phyloP scores from a whole-genome alignment of 2,113 vertebrate species.

The Colistium nudipinnis region DNA sequence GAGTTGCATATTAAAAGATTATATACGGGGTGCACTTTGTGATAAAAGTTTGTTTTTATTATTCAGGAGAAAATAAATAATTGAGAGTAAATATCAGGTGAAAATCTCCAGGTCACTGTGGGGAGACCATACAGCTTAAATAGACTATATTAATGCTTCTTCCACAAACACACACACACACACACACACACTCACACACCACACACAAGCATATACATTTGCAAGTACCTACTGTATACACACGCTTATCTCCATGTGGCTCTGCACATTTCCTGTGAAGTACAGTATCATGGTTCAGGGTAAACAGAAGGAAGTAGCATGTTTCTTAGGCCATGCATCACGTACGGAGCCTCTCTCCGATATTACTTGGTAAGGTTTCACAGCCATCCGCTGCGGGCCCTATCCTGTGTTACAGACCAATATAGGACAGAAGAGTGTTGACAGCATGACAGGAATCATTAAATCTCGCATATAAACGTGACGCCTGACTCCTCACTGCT shows the following conservation, averaged over 20 bases:
- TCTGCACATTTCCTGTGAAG: slow-evolving; percentile 15
- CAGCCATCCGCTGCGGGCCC: neutral
- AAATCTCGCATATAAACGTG: slow-evolving; percentile 17
- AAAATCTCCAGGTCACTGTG: slow-evolving; percentile 17
- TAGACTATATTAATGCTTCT: slow-evolving; percentile 9
- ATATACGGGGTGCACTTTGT: neutral
- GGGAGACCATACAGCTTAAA: slow-evolving; percentile 1
- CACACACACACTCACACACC: neutral
- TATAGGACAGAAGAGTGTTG: slow-evolving; percentile 23
- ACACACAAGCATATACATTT: slow-evolving; percentile 1
- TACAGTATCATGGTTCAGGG: slow-evolving; percentile 7
- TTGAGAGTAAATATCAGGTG: slow-evolving; percentile 20
- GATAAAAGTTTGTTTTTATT: slow-evolving; percentile 3
- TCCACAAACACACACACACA: neutral
- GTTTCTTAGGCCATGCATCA: slow-evolving; percentile 31
- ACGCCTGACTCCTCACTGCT: slow-evolving; percentile 4
- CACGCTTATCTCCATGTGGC: neutral
- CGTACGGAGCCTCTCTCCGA: neutral
- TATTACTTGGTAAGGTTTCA: slow-evolving; percentile 14
- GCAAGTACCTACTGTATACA: slow-evolving; percentile 12
- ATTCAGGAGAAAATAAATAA: slow-evolving; percentile 13
- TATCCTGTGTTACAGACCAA: slow-evolving; percentile 11
- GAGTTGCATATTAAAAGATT: slow-evolving; percentile 20
- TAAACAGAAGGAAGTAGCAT: slow-evolving; percentile 30
- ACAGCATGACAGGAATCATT: slow-evolving; percentile 37